Base-by-base conservation (phyloP, 2,888 invertebrate species). In the Acrocyrtus sp. region DNA sequence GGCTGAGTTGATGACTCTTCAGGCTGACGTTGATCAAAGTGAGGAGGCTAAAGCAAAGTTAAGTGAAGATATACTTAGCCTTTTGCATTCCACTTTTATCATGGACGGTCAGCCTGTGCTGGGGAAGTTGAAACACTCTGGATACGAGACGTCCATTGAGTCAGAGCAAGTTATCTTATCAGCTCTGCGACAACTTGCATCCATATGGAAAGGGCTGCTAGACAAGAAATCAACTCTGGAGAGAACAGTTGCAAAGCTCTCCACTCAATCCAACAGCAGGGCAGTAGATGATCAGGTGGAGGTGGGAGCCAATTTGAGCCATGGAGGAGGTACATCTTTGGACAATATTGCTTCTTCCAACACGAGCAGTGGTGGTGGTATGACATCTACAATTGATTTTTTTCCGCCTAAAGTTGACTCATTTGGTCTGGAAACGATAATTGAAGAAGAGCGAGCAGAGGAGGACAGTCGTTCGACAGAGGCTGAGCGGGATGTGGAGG, bases 211-310 rank as follows among this genome's bases (percentile, higher is more conserved):
- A 62, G 78, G 78, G 26, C 66, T 81, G 19, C 66, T 76, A 22
- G 81, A 81, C 83, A 85, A 84, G 76, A 83, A 84, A 68, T 84
- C 84, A 17, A 82, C 83, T 68, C 76, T 84, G 74, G 86, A 85
- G 80, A 83, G 83, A 76, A 84, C 83, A 72, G 77, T 85, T 0
- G 82, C 82, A 0, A 85, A 85, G 60, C 65, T 84, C 8, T 83
- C 82, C 48, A 66, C 76, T 39, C 65, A 60, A 61, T 51, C 58
- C 34, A 68, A 68, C 53, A 34, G 45, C 75, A 77, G 34, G 58
- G 43, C 45, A 45, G 2, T 19, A 47, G 47, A 54, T 53, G 58
- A 66, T 70, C 51, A 50, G 67, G 53, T 53, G 62, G 63, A 60
- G 68, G 51, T 54, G 54, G 51, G 62, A 60, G 61, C 61, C 53